Evolutionary conservation across 2,888 invertebrate species (phyloP), one percentile per base, ranked within the genome.

Genomic region (Protodeltote pygarga): DNA sequence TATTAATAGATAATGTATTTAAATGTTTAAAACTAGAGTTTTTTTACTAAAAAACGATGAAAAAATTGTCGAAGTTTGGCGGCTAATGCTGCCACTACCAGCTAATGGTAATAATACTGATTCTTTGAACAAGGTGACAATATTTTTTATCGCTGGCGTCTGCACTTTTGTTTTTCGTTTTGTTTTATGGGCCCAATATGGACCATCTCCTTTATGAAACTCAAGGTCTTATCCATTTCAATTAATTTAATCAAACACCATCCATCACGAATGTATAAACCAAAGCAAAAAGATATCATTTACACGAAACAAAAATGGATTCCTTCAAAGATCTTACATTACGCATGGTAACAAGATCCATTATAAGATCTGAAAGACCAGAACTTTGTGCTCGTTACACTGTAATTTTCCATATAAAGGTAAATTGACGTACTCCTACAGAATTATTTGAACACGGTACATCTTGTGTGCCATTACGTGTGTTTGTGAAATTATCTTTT

Each of bases 321-420:
- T 34, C 15, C 17, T 14, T 20, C n/a, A 5, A n/a, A n/a, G 16
- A 21, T 37, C 13, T 17, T n/a, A 5, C 20, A 31, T 42, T 42
- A 42, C 29, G 32, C 37, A 25, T n/a, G 2, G 13, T 60, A 55
- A 42, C 19, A 38, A 31, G 16, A 38, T 37, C 6, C 15, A 37
- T 33, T 29, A 24, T 13, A 31, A 17, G 5, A 14, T 21, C 31
- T 9, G 10, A 27, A 11, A 15, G 29, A 17, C 32, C 10, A 9
- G 20, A 38, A 27, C 34, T 32, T 31, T 23, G 5, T 5, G 10
- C 5, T 59, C 20, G 10, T 4, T 53, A 45, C 45, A 17, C 34
- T 35, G 39, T 53, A 32, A 61, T 55, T 42, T 55, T 34, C 25
- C 19, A 23, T 27, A 39, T 21, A 21, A 53, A 21, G 20, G 37